Evolutionary conservation across 2,797 vertebrate genomes (phyloP), one percentile per base, ranked within the genome.

Genomic region (Alcedo quadribrachys): DNA sequence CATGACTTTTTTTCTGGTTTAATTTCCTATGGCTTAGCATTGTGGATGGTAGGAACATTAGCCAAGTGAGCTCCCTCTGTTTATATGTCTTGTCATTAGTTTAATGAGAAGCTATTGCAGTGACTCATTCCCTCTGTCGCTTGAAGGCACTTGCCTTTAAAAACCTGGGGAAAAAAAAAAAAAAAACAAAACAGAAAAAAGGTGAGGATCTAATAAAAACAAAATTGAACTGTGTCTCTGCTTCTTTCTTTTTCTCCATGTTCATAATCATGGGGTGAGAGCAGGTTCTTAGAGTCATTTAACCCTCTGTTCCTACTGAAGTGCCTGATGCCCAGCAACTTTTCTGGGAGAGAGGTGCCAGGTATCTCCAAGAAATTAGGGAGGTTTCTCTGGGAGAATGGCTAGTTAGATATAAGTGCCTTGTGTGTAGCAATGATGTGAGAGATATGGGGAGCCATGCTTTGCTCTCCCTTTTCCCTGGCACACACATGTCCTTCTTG

Each of bases 41-140:
- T 62, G 70, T 3, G 28, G 51, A 88, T 20, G 14, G n/a, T 73
- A 65, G 60, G 57, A 87, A 76, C 81, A 86, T 78, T 79, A 78
- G n/a, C 71, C 71, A 85, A 89, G 67, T 28, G 70, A 87, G 53
- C 20, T 95, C 67, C 37, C n/a, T 77, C 63, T 93, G 46, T 91
- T 90, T 84, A 42, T 66, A 30, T 45, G 8, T 87, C 75, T 90
- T 81, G 71, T 93, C 66, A 74, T 94, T 93, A 92, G 46, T 94
- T 85, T 94, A 96, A 95, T 65, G 83, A 95, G 77, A 87, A 96
- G 50, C 74, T 85, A 79, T 79, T 94, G 80, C 48, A 45, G 58
- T 91, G 75, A 92, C 81, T 96, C 89, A 79, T 83, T 54, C 54
- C 40, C 67, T 78, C 53, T 77, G 86, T 88, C 1, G 14, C 85